Evolutionary conservation across 2,888 invertebrate genomes (phyloP).

Genomic region (Celastrina argiolus): DNA sequence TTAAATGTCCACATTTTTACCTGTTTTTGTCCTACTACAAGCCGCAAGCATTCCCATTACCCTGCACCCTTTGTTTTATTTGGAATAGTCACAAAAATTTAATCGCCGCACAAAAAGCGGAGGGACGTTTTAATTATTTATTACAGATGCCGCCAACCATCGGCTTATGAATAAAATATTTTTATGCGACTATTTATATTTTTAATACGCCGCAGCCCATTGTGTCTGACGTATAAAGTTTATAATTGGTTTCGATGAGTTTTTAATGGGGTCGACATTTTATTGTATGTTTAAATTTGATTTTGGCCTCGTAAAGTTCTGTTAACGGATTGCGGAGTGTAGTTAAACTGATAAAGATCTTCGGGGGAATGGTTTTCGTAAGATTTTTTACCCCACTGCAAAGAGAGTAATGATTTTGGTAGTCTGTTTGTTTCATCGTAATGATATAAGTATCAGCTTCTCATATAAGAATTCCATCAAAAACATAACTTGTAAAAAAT

Average conservation of each 20-base stretch:
- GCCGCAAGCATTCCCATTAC: slow-evolving; percentile 49
- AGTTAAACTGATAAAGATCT: no score
- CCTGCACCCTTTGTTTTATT: slow-evolving; percentile 49
- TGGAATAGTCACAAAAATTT: slow-evolving; percentile 48
- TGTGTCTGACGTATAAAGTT: slow-evolving; percentile 18
- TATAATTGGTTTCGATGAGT: slow-evolving; percentile 5
- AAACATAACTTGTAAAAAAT: no score
- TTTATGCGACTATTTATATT: slow-evolving; percentile 30
- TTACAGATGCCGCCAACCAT: slow-evolving; percentile 38
- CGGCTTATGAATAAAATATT: slow-evolving; percentile 42
- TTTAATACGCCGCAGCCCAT: slow-evolving; percentile 29
- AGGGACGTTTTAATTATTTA: slow-evolving; percentile 44
- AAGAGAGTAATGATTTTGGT: no score
- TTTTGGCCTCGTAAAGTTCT: background rate
- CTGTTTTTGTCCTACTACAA: slow-evolving; percentile 40
- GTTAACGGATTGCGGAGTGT: background rate
- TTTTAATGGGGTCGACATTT: slow-evolving; percentile 22
- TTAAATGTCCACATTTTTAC: slow-evolving; percentile 35
- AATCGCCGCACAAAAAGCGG: slow-evolving; percentile 45
- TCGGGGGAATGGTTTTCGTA: no score
- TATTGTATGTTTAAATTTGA: slow-evolving; percentile 11
- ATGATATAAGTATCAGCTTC: no score
- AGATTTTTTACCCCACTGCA: no score
- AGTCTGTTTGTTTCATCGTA: no score
- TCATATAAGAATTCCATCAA: no score